Evolutionary conservation across 2,888 invertebrate genomes (phyloP), one percentile per base, ranked within the genome.

Genomic region (Suillia variegata): DNA sequence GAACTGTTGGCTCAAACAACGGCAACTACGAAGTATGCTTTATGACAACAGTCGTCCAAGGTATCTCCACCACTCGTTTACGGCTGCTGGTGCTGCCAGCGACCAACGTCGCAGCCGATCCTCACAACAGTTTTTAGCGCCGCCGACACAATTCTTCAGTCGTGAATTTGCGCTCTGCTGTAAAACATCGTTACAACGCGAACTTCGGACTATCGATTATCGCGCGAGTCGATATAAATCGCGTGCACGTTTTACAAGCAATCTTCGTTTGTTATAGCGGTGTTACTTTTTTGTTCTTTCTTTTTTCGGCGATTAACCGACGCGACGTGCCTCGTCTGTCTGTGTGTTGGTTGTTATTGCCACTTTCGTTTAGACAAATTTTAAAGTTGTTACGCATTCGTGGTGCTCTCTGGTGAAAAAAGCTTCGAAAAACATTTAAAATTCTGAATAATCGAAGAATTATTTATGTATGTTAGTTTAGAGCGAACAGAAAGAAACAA

Each of bases 121-220:
- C 17, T 17, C 45, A 18, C 4, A 4, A 13, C 20, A 17, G 45
- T 45, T 45, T 45, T 45, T 45, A 17, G 6, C 17, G 5, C 49
- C 57, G 58, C 56, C 18, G 53, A 34, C 26, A 42, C 59, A 65
- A 62, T 70, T 75, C 75, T 71, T 77, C 71, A 76, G 76, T 76
- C 75, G 75, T 75, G 73, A 75, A 75, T 72, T 74, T 77, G 72
- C 75, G 72, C 70, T 77, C 67, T 71, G 72, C 74, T 70, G 76
- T 68, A 70, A 70, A 76, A 76, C 77, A 76, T 74, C 76, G 70
- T 54, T 56, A n/a, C 50, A 50, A 50, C 54, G 55, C 53, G 61
- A 54, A 64, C 59, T 38, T 34, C n/a, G n/a, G n/a, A 38, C 38
- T 60, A 53, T 38, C 55, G 56, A 52, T 59, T 60, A 18, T 33